A percentile compares a stretch with the other conserved stretches of the same genome.
phyloP scores from a whole-genome alignment of 2,113 vertebrate species.

The Machaerirhynchus nigripectus region DNA sequence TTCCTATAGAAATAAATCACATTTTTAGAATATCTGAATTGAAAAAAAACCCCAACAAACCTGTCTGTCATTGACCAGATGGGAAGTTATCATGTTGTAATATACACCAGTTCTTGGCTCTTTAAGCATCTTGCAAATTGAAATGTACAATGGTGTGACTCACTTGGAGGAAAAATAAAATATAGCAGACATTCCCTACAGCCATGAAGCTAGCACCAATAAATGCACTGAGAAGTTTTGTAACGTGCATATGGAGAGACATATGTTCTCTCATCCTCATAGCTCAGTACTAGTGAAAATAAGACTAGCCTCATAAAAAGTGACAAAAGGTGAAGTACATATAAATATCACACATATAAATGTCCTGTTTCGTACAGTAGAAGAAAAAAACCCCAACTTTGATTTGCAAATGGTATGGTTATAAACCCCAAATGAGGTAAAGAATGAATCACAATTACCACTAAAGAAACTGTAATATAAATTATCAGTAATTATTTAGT shows the following conservation, averaged over 20 bases:
- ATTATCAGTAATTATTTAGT: neutral
- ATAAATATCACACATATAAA: constrained; percentile 64
- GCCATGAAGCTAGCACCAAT: constrained; percentile 71
- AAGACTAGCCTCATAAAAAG: constrained; percentile 71
- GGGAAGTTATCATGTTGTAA: constrained; percentile 71
- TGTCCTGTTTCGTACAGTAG: constrained; percentile 49
- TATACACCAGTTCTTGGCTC: constrained; percentile 70
- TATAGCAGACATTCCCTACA: constrained; percentile 76
- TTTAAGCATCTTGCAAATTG: constrained; percentile 69
- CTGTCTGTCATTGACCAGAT: constrained; percentile 70
- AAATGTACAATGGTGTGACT: constrained; percentile 80
- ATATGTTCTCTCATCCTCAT: constrained; percentile 76
- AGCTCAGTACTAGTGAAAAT: constrained; percentile 70
- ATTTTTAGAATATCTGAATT: constrained; percentile 65
- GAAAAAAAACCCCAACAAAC: constrained; percentile 70
- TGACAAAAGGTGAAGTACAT: constrained; percentile 69
- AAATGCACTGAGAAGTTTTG: constrained; percentile 71
- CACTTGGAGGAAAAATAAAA: constrained; percentile 76
- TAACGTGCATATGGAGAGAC: constrained; percentile 77
- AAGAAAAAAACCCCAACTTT: neutral
- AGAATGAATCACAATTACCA: neutral
- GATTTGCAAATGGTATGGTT: neutral
- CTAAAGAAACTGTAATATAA: neutral
- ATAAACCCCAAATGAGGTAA: neutral
- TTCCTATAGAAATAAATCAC: constrained; percentile 8